These are phyloP conservation scores for Astyanax mexicanus DNA, from an alignment of 2,797 vertebrate genomes.

Conservation along the genomic window DNA sequence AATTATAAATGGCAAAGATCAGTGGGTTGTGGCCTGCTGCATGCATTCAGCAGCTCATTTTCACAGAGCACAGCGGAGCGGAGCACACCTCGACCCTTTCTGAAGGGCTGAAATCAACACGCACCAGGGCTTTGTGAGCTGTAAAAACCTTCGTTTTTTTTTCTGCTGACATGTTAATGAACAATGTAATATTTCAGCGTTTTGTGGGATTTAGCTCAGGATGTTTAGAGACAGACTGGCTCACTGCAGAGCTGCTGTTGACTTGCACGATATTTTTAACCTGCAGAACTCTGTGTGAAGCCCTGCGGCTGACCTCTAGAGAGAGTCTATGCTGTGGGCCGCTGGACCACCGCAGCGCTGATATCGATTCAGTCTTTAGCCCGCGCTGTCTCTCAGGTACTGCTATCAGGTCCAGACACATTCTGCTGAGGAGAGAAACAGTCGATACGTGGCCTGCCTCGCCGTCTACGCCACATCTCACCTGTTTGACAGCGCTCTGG, in stretches of 20 bases:
- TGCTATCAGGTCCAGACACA: conserved; percentile 28
- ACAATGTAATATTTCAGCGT: neutral
- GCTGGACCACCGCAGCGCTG: conserved; percentile 39
- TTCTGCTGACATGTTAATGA: conserved; percentile 32
- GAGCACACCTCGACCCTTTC: neutral
- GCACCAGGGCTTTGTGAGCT: neutral
- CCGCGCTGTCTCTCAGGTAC: conserved; percentile 18
- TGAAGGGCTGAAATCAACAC: conserved; percentile 2
- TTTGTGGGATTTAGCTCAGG: neutral
- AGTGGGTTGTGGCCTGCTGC: conserved; percentile 3
- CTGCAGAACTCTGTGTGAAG: neutral
- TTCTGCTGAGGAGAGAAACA: conserved; percentile 30
- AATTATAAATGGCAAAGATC: conserved; percentile 48
- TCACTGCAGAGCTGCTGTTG: neutral
- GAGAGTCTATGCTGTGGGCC: conserved; percentile 6
- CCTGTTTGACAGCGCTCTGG: conserved; percentile 44
- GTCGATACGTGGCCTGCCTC: conserved; percentile 32
- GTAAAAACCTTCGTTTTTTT: conserved; percentile 12
- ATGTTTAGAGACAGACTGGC: neutral
- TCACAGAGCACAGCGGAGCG: conserved; percentile 7
- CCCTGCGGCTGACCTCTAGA: conserved; percentile 5
- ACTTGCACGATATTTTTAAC: conserved; percentile 6
- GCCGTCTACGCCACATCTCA: conserved; percentile 44
- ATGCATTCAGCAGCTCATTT: conserved; percentile 25
- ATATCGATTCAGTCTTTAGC: conserved; percentile 62